Evolutionary conservation across 2,797 vertebrate genomes (phyloP), one percentile per base, ranked within the genome.

Genomic region (Bryconaethiops microstoma): DNA sequence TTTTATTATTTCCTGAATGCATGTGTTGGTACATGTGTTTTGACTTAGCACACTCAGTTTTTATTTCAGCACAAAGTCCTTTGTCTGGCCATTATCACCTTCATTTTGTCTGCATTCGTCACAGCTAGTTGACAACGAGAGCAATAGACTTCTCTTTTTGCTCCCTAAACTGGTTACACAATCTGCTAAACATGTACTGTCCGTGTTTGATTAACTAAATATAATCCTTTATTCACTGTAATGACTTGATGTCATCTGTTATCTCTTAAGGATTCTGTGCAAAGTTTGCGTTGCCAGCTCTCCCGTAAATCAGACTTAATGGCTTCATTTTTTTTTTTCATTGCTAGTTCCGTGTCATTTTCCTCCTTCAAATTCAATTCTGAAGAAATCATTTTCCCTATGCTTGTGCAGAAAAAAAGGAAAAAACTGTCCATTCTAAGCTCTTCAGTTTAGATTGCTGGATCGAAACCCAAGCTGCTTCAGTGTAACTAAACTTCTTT

Each of bases 261-360:
- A 29, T 74, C 70, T 40, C 42, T 59, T 23, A 35, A 13, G 17
- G 23, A 75, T 69, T 55, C 42, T 39, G 55, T 70, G 65, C 63
- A 70, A 48, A 50, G 17, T 59, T 63, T 45, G 19, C 23, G 35
- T 21, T 52, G 73, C 55, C 9, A 42, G 42, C 72, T 14, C 57
- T 71, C 45, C 68, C 55, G 48, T 74, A 59, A 76, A 69, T 81
- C 45, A 54, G 57, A 71, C 16, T 35, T 75, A 63, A 63, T 70
- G 25, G n/a, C 48, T 10, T 65, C 17, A 23, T 81, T 39, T 19
- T 19, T 50, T 19, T 50, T 50, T 39, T 17, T 64, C 8, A 76
- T 45, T 35, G 35, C 19, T 14, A 13, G 72, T 74, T 59, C 25
- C 40, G 7, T 64, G 25, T 76, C 55, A 13, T 76, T 76, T 54